These are phyloP conservation scores for Limonius californicus DNA, from an alignment of 1,140 invertebrate genomes.

Conservation along the genomic window DNA sequence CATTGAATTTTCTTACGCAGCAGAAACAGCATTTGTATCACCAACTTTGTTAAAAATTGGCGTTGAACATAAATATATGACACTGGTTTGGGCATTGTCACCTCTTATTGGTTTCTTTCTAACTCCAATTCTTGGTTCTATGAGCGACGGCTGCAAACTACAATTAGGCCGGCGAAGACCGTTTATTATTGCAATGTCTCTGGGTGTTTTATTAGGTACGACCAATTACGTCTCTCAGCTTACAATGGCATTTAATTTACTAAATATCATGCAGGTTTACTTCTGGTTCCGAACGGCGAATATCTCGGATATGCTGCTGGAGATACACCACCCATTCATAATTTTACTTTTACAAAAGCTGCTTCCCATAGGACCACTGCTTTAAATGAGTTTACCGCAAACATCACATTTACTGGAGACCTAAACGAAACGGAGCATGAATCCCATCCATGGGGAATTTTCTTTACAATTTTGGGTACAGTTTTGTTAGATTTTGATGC, in stretches of 20 bases:
- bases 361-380: constrained; percentile 47
- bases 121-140: constrained; percentile 85
- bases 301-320: constrained; percentile 75
- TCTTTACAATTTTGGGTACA: constrained; percentile 91
- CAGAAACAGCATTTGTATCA: constrained; percentile 95
- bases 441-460: constrained; percentile 79
- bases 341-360: constrained; percentile 42
- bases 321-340: constrained; percentile 53
- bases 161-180: constrained; percentile 80
- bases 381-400: constrained; percentile 25
- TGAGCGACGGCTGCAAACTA: constrained; percentile 84
- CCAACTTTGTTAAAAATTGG: constrained; percentile 92
- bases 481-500: constrained; percentile 93
- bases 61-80: constrained; percentile 87
- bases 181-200: constrained; percentile 84
- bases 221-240: constrained; percentile 1
- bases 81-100: constrained; percentile 90
- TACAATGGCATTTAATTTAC: constrained; percentile 25
- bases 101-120: constrained; percentile 90
- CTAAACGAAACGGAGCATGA: background rate
- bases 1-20: constrained; percentile 96
- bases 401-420: background rate
- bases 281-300: constrained; percentile 90
- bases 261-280: constrained; percentile 67
- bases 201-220: constrained; percentile 84